phyloP scores from a whole-genome alignment of 2,113 vertebrate genomes.

The Triplophysa rosa region DNA sequence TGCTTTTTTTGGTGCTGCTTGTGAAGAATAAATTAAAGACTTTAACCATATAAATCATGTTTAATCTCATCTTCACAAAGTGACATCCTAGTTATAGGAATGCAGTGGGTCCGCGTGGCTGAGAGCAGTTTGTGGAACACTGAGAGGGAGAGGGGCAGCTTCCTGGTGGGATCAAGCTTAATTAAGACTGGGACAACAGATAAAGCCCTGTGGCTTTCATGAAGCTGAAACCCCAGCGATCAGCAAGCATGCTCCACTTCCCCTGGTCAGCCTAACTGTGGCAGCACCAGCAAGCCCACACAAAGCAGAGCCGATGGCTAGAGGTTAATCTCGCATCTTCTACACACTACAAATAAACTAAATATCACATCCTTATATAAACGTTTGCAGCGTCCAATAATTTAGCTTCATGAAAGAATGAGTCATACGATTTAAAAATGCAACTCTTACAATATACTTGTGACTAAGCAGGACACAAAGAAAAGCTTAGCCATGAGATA shows the following conservation, averaged over 20 bases:
- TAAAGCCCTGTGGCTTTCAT: conserved; percentile 43
- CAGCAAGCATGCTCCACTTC: conserved; percentile 38
- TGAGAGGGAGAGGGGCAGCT: conserved; percentile 32
- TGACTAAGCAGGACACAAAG: not conserved
- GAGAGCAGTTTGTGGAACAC: conserved; percentile 10
- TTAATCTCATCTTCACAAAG: not conserved
- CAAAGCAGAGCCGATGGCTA: not conserved
- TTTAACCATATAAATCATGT: not conserved
- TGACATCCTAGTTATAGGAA: conserved; percentile 47
- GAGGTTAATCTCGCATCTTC: not conserved
- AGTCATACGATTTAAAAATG: conserved; percentile 9
- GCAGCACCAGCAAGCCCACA: not conserved
- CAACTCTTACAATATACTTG: not conserved
- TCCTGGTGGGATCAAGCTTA: conserved; percentile 48
- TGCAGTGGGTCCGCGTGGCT: conserved; percentile 2
- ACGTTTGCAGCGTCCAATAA: not conserved
- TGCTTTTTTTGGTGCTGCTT: too few relatives aligned
- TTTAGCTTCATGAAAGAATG: conserved; percentile 7
- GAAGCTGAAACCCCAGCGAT: conserved; percentile 45
- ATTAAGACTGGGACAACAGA: conserved; percentile 50
- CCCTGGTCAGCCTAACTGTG: conserved; percentile 9
- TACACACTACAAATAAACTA: not conserved
- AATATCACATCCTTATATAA: not conserved
- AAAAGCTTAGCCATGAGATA: not conserved
- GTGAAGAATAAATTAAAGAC: not conserved